These are phyloP conservation scores for Mactra quadrangularis DNA, from an alignment of 1,140 invertebrate genomes.

Conservation along the genomic window DNA sequence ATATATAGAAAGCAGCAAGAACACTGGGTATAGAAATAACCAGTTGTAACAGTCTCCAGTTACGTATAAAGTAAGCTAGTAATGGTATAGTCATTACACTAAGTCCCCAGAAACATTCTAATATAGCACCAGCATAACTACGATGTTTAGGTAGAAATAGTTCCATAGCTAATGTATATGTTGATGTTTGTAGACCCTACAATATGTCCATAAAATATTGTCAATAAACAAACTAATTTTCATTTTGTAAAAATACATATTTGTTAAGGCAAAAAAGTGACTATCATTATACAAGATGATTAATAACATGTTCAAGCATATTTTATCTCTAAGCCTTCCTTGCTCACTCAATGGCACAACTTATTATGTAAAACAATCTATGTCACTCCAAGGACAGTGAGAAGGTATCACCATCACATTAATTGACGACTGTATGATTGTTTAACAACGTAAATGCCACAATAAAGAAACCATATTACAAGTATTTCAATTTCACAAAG, in stretches of 20 bases:
- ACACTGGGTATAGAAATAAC: slow-evolving; percentile 74
- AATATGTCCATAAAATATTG: background rate
- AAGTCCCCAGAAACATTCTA: slow-evolving; percentile 83
- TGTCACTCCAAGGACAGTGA: background rate
- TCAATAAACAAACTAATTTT: background rate
- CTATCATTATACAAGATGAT: background rate
- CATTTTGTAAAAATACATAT: background rate
- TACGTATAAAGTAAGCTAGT: slow-evolving; percentile 81
- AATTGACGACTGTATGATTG: too few species aligned
- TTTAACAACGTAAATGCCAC: too few species aligned
- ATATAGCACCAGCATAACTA: slow-evolving; percentile 82
- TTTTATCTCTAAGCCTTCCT: background rate
- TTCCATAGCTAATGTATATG: slow-evolving; percentile 80
- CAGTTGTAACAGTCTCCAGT: slow-evolving; percentile 84
- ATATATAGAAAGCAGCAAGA: slow-evolving; percentile 72
- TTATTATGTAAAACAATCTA: background rate
- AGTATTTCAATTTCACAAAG: too few species aligned
- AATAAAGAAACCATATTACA: too few species aligned
- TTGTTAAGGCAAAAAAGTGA: background rate
- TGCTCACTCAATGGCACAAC: background rate
- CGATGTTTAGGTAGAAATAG: slow-evolving; percentile 82
- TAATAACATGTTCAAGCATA: background rate
- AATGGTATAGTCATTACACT: slow-evolving; percentile 81
- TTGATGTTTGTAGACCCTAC: slow-evolving; percentile 77
- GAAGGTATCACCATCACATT: too few species aligned